Evolutionary conservation across 2,888 invertebrate genomes (phyloP), one percentile per base, ranked within the genome.

Genomic region (Ceraclea dissimilis): DNA sequence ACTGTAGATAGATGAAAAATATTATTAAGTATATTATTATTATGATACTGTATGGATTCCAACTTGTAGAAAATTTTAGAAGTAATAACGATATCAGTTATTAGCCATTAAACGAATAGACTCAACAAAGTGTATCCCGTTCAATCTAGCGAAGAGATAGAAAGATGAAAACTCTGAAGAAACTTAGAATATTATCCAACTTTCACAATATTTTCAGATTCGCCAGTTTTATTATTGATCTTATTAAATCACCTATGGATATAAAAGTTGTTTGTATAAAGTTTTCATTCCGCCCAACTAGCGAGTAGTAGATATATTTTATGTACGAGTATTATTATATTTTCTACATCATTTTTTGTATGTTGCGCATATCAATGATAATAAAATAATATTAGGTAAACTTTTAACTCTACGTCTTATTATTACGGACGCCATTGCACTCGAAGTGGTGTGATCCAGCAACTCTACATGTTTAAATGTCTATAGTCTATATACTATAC

Each of bases 61-160:
- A 16, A 39, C 2, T 39, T 18, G 20, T 51, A 26, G 43, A 57
- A 55, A 59, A 56, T 57, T 58, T 33, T 31, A 57, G 55, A 58
- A 54, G 56, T 57, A 50, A 56, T 57, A 59, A 59, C 59, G 57
- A 59, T 61, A 58, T 59, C 59, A 54, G 61, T 58, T 58, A 59
- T 61, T 56, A 61, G 51, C 61, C 61, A 62, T 62, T 60, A 62
- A 60, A 56, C 49, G 47, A 60, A 62, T 60, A 59, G 56, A 58
- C 53, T 54, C 52, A 50, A 47, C 52, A 56, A 17, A 46, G 46
- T 19, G 20, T 46, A 20, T 46, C 18, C 46, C 46, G 46, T 19
- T 46, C 11, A 19, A 46, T 10, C 18, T 19, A 46, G 17, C 19
- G n/a, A n/a, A 22, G 49, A 26, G 49, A n/a, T 22, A 39, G 39